Percentiles rank a stretch among this genome's conserved stretches.
Evolutionary conservation across 2,888 invertebrate genomes (phyloP).

Genomic region (Eilema sororculum): DNA sequence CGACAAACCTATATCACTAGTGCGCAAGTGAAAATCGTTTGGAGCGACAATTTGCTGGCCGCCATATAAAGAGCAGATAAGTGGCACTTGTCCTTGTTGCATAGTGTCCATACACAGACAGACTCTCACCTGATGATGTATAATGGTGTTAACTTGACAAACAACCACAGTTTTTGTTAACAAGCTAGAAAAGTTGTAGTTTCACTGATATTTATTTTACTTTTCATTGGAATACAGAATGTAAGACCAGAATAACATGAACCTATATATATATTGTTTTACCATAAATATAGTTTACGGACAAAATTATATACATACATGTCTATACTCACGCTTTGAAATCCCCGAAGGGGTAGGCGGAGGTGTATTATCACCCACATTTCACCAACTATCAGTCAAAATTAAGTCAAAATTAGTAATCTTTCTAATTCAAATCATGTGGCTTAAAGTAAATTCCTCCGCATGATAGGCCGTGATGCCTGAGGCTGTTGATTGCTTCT

Average conservation of each 20-base stretch:
- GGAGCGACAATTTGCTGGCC: slow-evolving; percentile 53
- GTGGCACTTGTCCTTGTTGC: slow-evolving; percentile 34
- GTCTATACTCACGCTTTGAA: too few relatives aligned
- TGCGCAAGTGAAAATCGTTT: slow-evolving; percentile 53
- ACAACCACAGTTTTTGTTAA: slow-evolving; percentile 48
- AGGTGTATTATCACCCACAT: too few relatives aligned
- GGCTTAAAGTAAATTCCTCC: too few relatives aligned
- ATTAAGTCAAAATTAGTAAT: background rate
- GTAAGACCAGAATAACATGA: background rate
- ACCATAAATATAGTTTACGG: background rate
- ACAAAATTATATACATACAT: too few relatives aligned
- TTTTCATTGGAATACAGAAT: background rate
- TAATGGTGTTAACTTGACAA: slow-evolving; percentile 36
- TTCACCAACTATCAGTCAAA: too few relatives aligned
- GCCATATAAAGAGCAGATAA: slow-evolving; percentile 56
- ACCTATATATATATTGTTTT: background rate
- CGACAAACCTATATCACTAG: slow-evolving; percentile 8
- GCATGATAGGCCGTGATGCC: too few relatives aligned
- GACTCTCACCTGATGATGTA: slow-evolving; percentile 47
- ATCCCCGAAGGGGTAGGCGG: too few relatives aligned
- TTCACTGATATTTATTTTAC: slow-evolving; percentile 32
- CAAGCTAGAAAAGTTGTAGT: slow-evolving; percentile 35
- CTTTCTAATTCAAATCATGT: background rate
- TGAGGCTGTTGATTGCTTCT: too few relatives aligned
- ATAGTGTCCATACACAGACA: slow-evolving; percentile 46